Evolutionary conservation across 35 echinoderm and acorn worm species (phyloP).

Genomic region (Eucidaris tribuloides): DNA sequence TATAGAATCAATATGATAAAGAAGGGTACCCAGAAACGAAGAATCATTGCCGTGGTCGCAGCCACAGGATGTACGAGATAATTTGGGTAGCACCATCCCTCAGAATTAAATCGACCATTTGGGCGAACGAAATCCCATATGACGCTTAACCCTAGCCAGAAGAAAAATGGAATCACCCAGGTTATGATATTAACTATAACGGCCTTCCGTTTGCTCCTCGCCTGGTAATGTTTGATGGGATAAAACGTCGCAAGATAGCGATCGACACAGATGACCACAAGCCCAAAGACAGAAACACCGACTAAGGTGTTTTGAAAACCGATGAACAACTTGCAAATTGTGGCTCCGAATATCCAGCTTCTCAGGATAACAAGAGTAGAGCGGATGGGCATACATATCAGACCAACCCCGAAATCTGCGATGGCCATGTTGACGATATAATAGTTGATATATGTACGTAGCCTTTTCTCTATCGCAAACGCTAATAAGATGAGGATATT

Average conservation of each 20-base stretch:
- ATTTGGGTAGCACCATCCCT: too few relatives aligned
- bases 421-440: too few relatives aligned
- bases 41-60: too few relatives aligned
- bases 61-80: too few relatives aligned
- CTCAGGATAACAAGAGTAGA: not conserved
- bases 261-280: slow-evolving; percentile 9
- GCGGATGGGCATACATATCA: slow-evolving; percentile 20
- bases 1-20: too few relatives aligned
- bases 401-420: slow-evolving; percentile 8
- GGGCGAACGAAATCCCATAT: not conserved
- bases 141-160: slow-evolving; percentile 17
- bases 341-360: not conserved
- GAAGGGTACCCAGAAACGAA: too few relatives aligned
- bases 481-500: too few relatives aligned
- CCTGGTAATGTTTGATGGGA: slow-evolving; percentile 15
- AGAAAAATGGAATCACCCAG: not conserved
- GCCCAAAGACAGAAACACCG: not conserved
- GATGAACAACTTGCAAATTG: not conserved
- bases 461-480: too few relatives aligned
- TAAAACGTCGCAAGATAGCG: slow-evolving; percentile 27
- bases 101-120: too few relatives aligned
- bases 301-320: not conserved
- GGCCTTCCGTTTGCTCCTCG: not conserved
- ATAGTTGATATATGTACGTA: too few relatives aligned
- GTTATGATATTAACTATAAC: not conserved